These are phyloP conservation scores for Lindbergichthys nudifrons DNA, from an alignment of 2,797 vertebrate genomes.

Conservation along the genomic window DNA sequence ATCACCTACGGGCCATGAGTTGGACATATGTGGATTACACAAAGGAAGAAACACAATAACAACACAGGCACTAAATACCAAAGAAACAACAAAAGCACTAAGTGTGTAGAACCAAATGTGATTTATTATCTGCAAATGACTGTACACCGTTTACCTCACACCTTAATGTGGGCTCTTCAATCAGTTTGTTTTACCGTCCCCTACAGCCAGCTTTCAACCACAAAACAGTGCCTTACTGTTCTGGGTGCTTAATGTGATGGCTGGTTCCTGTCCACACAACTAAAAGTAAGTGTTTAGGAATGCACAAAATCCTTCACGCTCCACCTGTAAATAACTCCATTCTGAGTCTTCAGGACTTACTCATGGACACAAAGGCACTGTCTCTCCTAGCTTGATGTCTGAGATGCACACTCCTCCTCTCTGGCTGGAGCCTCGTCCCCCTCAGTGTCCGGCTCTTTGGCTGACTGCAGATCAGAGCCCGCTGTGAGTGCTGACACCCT, in stretches of 20 bases:
- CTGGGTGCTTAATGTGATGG: not conserved
- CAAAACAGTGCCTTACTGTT: not conserved
- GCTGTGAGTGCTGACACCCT: slow-evolving; percentile 59
- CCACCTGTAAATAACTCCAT: slow-evolving; percentile 19
- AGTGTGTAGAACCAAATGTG: not conserved
- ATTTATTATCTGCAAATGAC: slow-evolving; percentile 39
- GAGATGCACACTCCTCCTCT: slow-evolving; percentile 26
- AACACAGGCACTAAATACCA: not conserved
- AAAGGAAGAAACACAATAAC: not conserved
- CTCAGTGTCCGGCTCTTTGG: slow-evolving; percentile 32
- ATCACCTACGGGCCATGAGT: no score
- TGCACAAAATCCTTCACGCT: slow-evolving; percentile 14
- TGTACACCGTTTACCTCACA: no score
- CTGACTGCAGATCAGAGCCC: slow-evolving; percentile 46
- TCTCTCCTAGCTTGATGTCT: slow-evolving; percentile 32
- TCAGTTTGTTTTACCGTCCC: not conserved
- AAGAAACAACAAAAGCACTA: not conserved
- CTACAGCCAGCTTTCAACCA: not conserved
- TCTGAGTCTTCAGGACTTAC: slow-evolving; percentile 20
- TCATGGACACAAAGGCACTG: not conserved
- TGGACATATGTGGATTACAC: no score
- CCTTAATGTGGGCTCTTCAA: no score
- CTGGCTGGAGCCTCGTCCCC: slow-evolving; percentile 21
- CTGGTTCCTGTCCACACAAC: slow-evolving; percentile 9
- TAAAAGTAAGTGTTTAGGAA: slow-evolving; percentile 10